Evolutionary conservation across 2,888 invertebrate genomes (phyloP).

Genomic region (Nycteola revayana): DNA sequence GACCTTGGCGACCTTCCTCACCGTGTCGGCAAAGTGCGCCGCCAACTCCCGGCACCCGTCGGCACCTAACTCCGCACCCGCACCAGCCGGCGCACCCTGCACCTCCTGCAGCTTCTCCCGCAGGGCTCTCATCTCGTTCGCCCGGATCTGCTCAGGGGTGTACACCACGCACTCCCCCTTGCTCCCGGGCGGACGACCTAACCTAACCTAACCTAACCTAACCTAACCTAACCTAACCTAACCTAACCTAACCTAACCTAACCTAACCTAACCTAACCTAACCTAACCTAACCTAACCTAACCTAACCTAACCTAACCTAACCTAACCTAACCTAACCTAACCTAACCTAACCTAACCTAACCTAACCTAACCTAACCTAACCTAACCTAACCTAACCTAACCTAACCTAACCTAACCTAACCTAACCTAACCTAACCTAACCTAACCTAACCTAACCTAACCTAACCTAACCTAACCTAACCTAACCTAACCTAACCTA

Average conservation of each 20-base stretch:
- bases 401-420: slow-evolving; percentile 15
- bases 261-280: slow-evolving; percentile 18
- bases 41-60: too few species aligned
- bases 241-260: slow-evolving; percentile 19
- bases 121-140: too few species aligned
- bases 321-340: slow-evolving; percentile 18
- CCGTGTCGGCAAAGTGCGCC: too few species aligned
- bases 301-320: slow-evolving; percentile 13
- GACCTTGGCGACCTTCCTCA: too few species aligned
- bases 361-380: slow-evolving; percentile 18
- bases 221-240: slow-evolving; percentile 18
- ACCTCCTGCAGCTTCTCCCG: too few species aligned
- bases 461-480: slow-evolving; percentile 19
- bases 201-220: slow-evolving; percentile 18
- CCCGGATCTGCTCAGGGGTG: too few species aligned
- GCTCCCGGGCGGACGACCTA: too few species aligned
- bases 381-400: slow-evolving; percentile 16
- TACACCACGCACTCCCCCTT: too few species aligned
- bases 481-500: slow-evolving; percentile 21
- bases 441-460: slow-evolving; percentile 16
- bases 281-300: slow-evolving; percentile 13
- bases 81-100: too few species aligned
- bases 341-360: slow-evolving; percentile 19
- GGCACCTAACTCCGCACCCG: too few species aligned
- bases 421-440: slow-evolving; percentile 17